Base-by-base conservation (phyloP, 2,797 vertebrate species). In the Etheostoma perlongum region DNA sequence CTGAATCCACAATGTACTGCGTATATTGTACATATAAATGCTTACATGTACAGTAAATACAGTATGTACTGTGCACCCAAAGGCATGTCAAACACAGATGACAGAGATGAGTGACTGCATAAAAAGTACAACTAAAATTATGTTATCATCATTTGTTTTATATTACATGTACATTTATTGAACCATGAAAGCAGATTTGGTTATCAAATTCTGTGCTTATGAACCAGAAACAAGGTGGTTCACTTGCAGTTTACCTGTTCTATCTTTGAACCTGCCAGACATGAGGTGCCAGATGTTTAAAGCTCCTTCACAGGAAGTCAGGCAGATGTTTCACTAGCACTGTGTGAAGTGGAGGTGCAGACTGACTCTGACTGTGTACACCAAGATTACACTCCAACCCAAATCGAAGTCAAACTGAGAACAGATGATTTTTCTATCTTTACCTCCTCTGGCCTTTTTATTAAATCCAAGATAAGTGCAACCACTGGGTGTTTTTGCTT, bases 211-310 rank as follows among this genome's bases (percentile, higher is more conserved):
- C 12, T 66, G 9, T 71, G 23, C 30, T 53, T n/a, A 66, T 72
- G 59, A 65, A 70, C 30, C 52, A 86, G 73, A 81, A 68, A 71
- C 60, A 52, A 16, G 25, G 30, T n/a, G 44, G 40, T 71, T 67
- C 25, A 46, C 30, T 52, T 46, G 49, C 73, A 74, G 36, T 72
- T 74, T 89, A 89, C 91, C 89, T 91, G 86, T 67, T 86, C 53
- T 60, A 36, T 72, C 79, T 83, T 73, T 88, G 71, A 84, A 89
- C 77, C 60, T 79, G 71, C 46, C 52, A 76, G 63, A 79, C 67
- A 79, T 27, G 30, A 66, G 53, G 87, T 72, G 74, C 85, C 90
- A 93, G 90, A 92, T 93, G 88, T 93, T 79, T 70, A 61, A 84
- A 69, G 66, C 71, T 67, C 25, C 52, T 71, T 49, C 53, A 62